Base-by-base conservation (phyloP, 1,140 invertebrate species). In the Magallana gigas region DNA sequence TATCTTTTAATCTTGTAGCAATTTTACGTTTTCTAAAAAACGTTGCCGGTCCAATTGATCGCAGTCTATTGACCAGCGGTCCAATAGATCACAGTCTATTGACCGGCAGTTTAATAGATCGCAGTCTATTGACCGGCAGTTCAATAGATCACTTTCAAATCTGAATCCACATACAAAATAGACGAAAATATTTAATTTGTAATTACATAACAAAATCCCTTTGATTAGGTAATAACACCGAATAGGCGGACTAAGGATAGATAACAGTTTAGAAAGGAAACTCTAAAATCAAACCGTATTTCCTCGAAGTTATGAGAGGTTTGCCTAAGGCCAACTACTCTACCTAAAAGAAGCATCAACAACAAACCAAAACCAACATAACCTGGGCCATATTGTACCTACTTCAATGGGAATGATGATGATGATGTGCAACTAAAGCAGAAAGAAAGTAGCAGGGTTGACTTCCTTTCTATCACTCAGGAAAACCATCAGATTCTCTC, bases 301-400 rank as follows among this genome's bases (percentile, higher is more conserved):
- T 56, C 57, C 57, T n/a, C 48, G 16, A n/a, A 6, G 82, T 18
- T 83, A 57, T 11, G 1, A 57, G 14, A 56, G n/a, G 58, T 85
- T 85, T 64, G n/a, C n/a, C n/a, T n/a, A n/a, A n/a, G 71, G 57
- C 4, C 1, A 86, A 80, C 85, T 76, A 48, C 82, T 81, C 64
- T 18, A 16, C 82, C 29, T 57, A 29, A 36, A 89, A 89, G 87
- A 88, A 87, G 81, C 83, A 83, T 84, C 87, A 84, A 88, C 81
- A 80, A 86, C 18, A 85, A 62, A 23, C 14, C 81, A 57, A 71
- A 57, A 80, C 14, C 56, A 85, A 56, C 71, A 23, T 85, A 23
- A 18, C 89, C 85, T 89, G 88, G 86, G 48, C 81, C 60, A 83
- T 71, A 88, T 85, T 85, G 60, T 83, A 58, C 85, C 86, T 85